Evolutionary conservation across 2,113 vertebrate genomes (phyloP).

Genomic region (Bujurquina vittata): DNA sequence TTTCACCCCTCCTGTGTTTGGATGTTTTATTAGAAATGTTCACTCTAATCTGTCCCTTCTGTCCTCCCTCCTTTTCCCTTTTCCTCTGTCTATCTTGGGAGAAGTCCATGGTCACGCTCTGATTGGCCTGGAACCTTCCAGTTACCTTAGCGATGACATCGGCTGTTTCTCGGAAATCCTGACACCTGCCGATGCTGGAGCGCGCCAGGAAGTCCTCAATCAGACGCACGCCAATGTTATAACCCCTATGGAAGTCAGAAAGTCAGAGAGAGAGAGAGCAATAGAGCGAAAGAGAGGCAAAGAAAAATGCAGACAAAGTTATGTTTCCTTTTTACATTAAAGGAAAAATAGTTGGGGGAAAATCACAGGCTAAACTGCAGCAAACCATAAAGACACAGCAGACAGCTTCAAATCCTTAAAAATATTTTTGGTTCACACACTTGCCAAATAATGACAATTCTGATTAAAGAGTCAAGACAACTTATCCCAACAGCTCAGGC

Average conservation of each 20-base stretch:
- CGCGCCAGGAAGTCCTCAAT: slow-evolving; percentile 98
- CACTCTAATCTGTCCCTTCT: slow-evolving; percentile 4
- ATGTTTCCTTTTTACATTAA: not conserved
- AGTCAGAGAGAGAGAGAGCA: not conserved
- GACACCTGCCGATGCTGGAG: slow-evolving; percentile 96
- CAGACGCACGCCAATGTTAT: slow-evolving; percentile 97
- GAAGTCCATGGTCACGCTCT: slow-evolving; percentile 45
- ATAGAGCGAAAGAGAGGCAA: not conserved
- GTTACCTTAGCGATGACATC: slow-evolving; percentile 98
- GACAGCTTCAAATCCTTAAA: not conserved
- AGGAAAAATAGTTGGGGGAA: not conserved
- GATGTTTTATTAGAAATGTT: slow-evolving; percentile 18
- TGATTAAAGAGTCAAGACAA: slow-evolving; percentile 28
- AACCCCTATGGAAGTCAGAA: slow-evolving; percentile 83
- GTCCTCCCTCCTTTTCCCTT: not conserved
- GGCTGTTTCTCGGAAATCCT: slow-evolving; percentile 98
- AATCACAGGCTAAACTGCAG: not conserved
- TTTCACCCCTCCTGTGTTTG: not conserved
- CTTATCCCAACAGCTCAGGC: slow-evolving; percentile 5
- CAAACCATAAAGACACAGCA: not conserved
- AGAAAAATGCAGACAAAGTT: not conserved
- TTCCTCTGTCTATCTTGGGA: slow-evolving; percentile 32
- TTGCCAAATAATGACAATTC: slow-evolving; percentile 20
- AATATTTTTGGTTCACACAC: slow-evolving; percentile 17
- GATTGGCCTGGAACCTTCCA: slow-evolving; percentile 49